These are phyloP conservation scores for Megalonaias nervosa DNA, from an alignment of 1,140 invertebrate species.

Conservation along the genomic window DNA sequence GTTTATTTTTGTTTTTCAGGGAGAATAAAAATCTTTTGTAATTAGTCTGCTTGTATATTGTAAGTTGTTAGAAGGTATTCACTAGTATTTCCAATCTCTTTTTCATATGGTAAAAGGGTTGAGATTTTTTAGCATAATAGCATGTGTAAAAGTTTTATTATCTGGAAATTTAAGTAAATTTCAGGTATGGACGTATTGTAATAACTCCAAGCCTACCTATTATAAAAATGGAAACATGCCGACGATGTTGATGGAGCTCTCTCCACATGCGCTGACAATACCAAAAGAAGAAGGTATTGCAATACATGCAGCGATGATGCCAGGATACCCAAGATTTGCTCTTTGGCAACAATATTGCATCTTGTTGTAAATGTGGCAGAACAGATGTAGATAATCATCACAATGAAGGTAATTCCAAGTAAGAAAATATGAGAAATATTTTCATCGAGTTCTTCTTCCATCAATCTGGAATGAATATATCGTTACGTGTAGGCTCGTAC, in stretches of 20 bases:
- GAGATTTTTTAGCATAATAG: too few relatives aligned
- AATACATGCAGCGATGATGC: conserved; percentile 8
- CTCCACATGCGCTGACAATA: conserved; percentile 1
- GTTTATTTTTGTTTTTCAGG: too few relatives aligned
- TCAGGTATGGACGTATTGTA: too few relatives aligned
- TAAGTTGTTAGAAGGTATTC: too few relatives aligned
- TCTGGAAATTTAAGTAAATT: too few relatives aligned
- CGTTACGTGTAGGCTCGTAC: too few relatives aligned
- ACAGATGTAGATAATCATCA: conserved; percentile 1
- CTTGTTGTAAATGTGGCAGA: neutral
- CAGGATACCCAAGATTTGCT: conserved; percentile 4
- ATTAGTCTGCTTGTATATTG: too few relatives aligned
- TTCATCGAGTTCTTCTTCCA: neutral
- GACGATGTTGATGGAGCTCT: conserved; percentile 11
- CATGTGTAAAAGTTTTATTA: too few relatives aligned
- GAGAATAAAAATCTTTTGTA: too few relatives aligned
- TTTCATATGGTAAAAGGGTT: too few relatives aligned
- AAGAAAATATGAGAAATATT: neutral
- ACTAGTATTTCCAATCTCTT: too few relatives aligned
- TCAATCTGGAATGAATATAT: neutral
- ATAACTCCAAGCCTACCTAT: conserved; percentile 75
- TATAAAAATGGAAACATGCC: conserved; percentile 19
- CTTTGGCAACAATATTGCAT: conserved; percentile 3
- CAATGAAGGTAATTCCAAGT: neutral
- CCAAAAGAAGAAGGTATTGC: conserved; percentile 6